phyloP scores from a whole-genome alignment of 2,888 invertebrate genomes.

The Brenthis hecate region DNA sequence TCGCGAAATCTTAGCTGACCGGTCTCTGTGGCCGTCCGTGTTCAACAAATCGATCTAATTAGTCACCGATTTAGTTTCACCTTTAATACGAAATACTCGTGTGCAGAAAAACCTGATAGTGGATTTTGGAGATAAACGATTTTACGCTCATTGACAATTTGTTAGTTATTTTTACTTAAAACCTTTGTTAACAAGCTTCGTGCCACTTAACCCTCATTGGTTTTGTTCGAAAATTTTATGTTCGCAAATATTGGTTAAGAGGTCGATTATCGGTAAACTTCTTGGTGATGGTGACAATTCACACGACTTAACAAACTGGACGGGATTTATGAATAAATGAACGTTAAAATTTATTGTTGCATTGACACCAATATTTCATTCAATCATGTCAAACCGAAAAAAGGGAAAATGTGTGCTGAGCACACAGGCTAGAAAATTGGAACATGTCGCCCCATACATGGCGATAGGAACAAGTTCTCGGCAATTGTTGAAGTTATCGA shows the following conservation, averaged over 20 bases:
- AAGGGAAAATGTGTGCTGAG: slow-evolving; percentile 61
- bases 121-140: too few species aligned
- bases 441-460: slow-evolving; percentile 64
- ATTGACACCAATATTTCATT: slow-evolving; percentile 75
- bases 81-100: slow-evolving; percentile 50
- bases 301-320: slow-evolving; percentile 53
- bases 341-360: slow-evolving; percentile 75
- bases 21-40: slow-evolving; percentile 60
- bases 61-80: slow-evolving; percentile 67
- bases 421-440: slow-evolving; percentile 71
- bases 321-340: slow-evolving; percentile 63
- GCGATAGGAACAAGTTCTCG: slow-evolving; percentile 63
- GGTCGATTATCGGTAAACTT: slow-evolving; percentile 71
- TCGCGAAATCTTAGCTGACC: slow-evolving; percentile 58
- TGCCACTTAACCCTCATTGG: slow-evolving; percentile 52
- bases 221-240: slow-evolving; percentile 49
- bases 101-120: slow-evolving; percentile 15
- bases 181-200: slow-evolving; percentile 46
- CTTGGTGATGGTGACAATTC: slow-evolving; percentile 48
- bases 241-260: slow-evolving; percentile 70
- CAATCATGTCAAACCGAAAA: slow-evolving; percentile 58
- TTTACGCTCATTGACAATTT: too few species aligned
- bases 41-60: slow-evolving; percentile 66
- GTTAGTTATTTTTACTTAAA: too few species aligned
- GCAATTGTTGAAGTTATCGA: slow-evolving; percentile 70